These are phyloP conservation scores for Notolabrus celidotus DNA, from an alignment of 2,797 vertebrate genomes.

Conservation along the genomic window DNA sequence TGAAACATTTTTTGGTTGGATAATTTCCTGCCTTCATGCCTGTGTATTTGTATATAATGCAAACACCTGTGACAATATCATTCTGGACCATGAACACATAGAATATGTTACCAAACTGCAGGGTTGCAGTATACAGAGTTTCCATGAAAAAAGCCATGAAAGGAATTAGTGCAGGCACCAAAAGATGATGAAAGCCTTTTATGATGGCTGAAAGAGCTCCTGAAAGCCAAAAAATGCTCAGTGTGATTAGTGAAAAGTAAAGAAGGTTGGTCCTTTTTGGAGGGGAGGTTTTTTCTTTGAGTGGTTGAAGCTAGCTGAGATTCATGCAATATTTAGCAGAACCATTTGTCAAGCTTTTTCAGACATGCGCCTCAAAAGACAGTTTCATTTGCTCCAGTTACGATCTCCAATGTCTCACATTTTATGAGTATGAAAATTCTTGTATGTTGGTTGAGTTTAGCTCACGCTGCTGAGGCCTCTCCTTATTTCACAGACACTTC, in stretches of 20 bases:
- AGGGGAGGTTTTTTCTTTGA: background rate
- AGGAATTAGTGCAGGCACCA: background rate
- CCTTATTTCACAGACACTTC: background rate
- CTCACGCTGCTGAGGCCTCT: background rate
- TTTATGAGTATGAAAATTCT: background rate
- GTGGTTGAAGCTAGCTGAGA: constrained; percentile 11
- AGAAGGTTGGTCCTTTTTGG: constrained; percentile 12
- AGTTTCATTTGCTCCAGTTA: background rate
- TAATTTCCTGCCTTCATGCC: background rate
- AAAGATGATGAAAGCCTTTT: constrained; percentile 48
- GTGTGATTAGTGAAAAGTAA: constrained; percentile 32
- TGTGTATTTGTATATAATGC: background rate
- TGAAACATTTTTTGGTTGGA: background rate
- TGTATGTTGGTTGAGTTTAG: background rate
- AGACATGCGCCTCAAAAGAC: background rate
- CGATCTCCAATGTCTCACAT: background rate
- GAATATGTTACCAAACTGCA: background rate
- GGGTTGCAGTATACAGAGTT: background rate
- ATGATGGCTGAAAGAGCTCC: constrained; percentile 9
- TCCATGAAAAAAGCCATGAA: constrained; percentile 3
- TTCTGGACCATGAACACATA: constrained; percentile 3
- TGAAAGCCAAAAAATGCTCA: constrained; percentile 36
- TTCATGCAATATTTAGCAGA: constrained; percentile 14
- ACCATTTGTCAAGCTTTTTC: constrained; percentile 7
- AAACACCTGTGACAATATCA: constrained; percentile 1